Conservation (phyloP, 2,888 invertebrate genomes). For the Polyploca ridens region DNA sequence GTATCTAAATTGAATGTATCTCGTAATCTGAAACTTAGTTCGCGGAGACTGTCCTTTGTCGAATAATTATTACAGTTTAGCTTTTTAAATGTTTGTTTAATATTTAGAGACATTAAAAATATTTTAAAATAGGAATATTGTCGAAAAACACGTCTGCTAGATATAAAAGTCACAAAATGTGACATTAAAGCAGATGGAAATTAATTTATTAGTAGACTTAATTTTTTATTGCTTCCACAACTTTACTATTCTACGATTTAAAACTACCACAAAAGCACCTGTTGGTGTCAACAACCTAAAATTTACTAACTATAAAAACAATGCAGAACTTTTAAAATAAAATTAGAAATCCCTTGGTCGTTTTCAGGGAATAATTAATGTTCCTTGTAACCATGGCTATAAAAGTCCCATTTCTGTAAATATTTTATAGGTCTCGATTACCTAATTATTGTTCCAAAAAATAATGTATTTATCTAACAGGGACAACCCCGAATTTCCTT, state of each 20-base stretch:
- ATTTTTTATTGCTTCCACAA: not conserved
- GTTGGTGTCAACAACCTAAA: slow-evolving; percentile 3
- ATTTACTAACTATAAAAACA: not conserved
- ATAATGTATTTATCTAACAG: not conserved
- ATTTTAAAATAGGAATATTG: not conserved
- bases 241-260: not conserved
- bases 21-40: too few relatives aligned
- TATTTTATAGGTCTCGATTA: too few relatives aligned
- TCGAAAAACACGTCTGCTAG: not conserved
- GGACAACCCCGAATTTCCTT: not conserved
- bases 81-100: too few relatives aligned
- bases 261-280: not conserved
- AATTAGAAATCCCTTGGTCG: not conserved
- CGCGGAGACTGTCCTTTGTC: too few relatives aligned
- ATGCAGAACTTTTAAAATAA: not conserved
- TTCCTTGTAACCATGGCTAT: not conserved
- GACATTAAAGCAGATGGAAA: not conserved
- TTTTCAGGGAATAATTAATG: not conserved
- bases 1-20: too few relatives aligned
- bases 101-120: too few relatives aligned
- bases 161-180: not conserved
- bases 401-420: not conserved
- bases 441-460: too few relatives aligned
- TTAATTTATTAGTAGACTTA: not conserved
- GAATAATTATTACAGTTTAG: too few relatives aligned